Conservation (phyloP, 2,797 vertebrate species). For the Melanotaenia maccullochi region DNA sequence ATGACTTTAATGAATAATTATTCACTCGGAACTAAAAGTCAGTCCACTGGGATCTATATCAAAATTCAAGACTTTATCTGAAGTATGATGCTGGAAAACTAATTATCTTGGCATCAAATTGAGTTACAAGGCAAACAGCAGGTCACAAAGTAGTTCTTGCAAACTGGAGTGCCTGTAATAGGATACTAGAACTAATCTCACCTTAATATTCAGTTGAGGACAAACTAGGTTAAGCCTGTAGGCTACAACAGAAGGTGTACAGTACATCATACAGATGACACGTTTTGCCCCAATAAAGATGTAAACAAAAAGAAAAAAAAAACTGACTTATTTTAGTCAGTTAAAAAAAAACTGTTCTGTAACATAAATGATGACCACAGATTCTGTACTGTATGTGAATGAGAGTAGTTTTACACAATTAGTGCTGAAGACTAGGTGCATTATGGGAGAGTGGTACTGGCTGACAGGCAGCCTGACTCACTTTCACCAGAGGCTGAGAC, state of each 20-base stretch:
- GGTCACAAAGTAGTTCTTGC: slow-evolving; percentile 5
- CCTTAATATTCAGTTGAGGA: slow-evolving; percentile 60
- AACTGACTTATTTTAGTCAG: not conserved
- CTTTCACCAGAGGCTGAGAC: slow-evolving; percentile 25
- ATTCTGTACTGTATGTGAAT: slow-evolving; percentile 4
- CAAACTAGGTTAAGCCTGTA: slow-evolving; percentile 64
- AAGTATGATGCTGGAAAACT: not conserved
- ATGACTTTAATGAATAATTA: not conserved
- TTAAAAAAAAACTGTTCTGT: not conserved
- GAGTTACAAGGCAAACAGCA: slow-evolving; percentile 4
- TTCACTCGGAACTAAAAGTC: not conserved
- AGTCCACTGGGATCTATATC: slow-evolving; percentile 13
- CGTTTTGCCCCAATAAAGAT: not conserved
- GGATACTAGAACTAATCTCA: slow-evolving; percentile 69
- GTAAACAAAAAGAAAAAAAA: not conserved
- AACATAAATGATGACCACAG: slow-evolving; percentile 6
- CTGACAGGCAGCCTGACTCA: slow-evolving; percentile 3
- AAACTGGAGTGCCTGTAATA: slow-evolving; percentile 52
- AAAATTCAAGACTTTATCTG: slow-evolving; percentile 8
- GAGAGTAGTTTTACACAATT: slow-evolving; percentile 51
- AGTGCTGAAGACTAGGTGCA: slow-evolving; percentile 23
- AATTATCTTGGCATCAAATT: slow-evolving; percentile 30
- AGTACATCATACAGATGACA: not conserved
- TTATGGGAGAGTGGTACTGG: not conserved
- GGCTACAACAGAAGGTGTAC: slow-evolving; percentile 18